A percentile compares a stretch with the other conserved stretches of the same genome.
These are phyloP conservation scores for Caenorhabditis auriculariae DNA, from an alignment of 2,888 invertebrate species.

Conservation along the genomic window DNA sequence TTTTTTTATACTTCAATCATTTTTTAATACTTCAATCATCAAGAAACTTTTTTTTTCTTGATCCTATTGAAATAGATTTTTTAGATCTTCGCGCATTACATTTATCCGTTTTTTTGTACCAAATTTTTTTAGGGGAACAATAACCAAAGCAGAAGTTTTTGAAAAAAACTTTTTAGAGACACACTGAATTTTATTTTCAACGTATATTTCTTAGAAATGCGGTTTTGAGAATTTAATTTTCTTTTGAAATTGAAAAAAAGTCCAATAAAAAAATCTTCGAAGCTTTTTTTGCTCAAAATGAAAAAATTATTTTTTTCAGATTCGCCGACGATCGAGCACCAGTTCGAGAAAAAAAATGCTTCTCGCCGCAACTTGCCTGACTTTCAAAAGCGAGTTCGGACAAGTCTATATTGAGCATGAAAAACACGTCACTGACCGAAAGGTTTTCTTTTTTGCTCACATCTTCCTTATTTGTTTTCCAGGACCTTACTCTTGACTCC, in stretches of 20 bases:
- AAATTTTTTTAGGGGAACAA: too few species aligned
- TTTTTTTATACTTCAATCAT: too few species aligned
- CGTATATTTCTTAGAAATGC: too few species aligned
- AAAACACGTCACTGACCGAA: conserved; percentile 77
- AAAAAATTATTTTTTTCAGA: conserved; percentile 72
- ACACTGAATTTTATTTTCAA: too few species aligned
- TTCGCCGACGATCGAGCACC: conserved; percentile 92
- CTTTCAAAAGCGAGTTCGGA: conserved; percentile 93
- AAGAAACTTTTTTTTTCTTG: too few species aligned
- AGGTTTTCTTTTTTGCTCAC: conserved; percentile 19
- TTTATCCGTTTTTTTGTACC: too few species aligned
- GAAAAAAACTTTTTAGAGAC: too few species aligned
- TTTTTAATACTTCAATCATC: too few species aligned
- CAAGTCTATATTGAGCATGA: conserved; percentile 90
- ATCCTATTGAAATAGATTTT: too few species aligned
- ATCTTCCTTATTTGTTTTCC: conserved; percentile 57
- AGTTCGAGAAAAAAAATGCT: conserved; percentile 89
- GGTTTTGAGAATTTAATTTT: too few species aligned
- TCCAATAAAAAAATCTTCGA: background rate
- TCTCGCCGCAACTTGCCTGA: conserved; percentile 94
- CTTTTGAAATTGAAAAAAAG: background rate
- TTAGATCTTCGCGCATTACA: too few species aligned
- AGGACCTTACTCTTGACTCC: conserved; percentile 80
- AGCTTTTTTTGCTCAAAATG: conserved; percentile 1
- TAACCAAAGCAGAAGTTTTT: too few species aligned